Conservation (phyloP, 2,113 vertebrate species). For the Petromus typicus region DNA sequence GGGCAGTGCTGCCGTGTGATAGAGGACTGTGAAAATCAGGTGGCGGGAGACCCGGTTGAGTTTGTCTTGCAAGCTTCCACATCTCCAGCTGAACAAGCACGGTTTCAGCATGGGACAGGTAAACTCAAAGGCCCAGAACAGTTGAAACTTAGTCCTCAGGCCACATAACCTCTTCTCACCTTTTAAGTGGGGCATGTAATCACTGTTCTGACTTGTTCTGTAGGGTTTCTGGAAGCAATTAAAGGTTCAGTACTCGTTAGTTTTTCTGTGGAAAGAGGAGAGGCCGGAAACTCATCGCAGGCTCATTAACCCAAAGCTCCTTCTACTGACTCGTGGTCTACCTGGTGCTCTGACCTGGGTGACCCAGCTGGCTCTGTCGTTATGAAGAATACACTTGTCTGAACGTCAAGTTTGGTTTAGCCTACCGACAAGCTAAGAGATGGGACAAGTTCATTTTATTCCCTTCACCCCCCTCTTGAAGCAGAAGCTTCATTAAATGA, state of each 20-base stretch:
- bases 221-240: not conserved
- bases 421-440: not conserved
- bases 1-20: not conserved
- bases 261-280: not conserved
- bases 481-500: not conserved
- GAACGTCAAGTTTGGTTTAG: not conserved
- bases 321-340: not conserved
- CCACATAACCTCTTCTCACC: not conserved
- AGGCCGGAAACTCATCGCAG: not conserved
- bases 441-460: not conserved
- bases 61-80: not conserved
- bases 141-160: not conserved
- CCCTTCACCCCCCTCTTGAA: not conserved
- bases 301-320: not conserved
- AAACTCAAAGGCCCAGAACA: not conserved
- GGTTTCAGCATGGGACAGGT: not conserved
- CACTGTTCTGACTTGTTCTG: not conserved
- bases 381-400: not conserved
- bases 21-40: not conserved
- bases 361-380: not conserved
- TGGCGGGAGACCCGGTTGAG: not conserved
- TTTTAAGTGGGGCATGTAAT: not conserved
- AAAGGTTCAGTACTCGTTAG: not conserved
- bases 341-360: not conserved
- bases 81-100: not conserved